These are phyloP conservation scores for Myrmecophaga tridactyla DNA, from an alignment of 2,113 vertebrate genomes.

Conservation along the genomic window DNA sequence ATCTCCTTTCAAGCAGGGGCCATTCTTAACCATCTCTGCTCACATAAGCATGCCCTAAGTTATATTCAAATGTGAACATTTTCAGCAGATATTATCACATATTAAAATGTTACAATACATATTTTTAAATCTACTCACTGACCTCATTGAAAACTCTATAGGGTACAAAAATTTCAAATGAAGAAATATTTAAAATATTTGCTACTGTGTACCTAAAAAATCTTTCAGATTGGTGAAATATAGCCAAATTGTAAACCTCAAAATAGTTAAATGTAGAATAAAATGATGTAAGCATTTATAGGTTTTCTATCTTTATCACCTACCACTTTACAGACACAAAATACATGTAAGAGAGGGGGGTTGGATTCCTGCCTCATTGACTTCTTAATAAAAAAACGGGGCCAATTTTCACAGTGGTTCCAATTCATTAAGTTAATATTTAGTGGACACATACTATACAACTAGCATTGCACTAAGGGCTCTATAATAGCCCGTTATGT, in stretches of 20 bases:
- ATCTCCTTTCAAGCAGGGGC: background rate
- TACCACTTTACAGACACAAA: background rate
- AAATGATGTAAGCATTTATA: background rate
- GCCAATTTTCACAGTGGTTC: background rate
- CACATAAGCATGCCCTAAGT: background rate
- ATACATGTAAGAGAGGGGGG: background rate
- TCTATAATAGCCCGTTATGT: background rate
- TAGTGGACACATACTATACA: background rate
- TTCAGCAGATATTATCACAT: background rate
- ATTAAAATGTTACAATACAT: background rate
- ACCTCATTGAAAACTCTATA: background rate
- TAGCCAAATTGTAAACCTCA: background rate
- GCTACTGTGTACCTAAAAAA: background rate
- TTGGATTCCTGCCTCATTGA: background rate
- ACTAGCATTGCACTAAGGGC: background rate
- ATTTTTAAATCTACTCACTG: background rate
- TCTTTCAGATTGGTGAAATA: background rate
- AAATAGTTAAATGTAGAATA: background rate
- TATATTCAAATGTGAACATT: slow-evolving; percentile 18
- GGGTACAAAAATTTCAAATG: background rate
- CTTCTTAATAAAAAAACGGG: background rate
- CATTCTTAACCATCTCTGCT: background rate
- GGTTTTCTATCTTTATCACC: background rate
- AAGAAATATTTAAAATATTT: slow-evolving; percentile 2
- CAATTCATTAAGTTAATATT: background rate